Evolutionary conservation across 2,888 invertebrate genomes (phyloP), one percentile per base, ranked within the genome.

Genomic region (Drosophila sordidapex): DNA sequence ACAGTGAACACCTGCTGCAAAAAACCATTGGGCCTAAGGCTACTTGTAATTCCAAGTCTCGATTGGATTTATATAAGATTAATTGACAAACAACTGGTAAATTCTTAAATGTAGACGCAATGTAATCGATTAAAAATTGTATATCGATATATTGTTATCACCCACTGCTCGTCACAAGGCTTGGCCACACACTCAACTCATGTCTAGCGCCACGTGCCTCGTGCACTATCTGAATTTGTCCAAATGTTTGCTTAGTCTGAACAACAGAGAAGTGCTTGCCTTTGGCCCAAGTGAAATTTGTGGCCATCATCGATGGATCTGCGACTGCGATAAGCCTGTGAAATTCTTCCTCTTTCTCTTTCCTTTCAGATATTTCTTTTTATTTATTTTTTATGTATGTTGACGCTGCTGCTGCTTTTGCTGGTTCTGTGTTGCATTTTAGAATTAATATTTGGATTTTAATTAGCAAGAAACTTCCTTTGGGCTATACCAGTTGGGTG

Each of bases 361-460:
- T 18, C 33, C 13, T 38, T 35, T 8, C 48, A 11, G 33, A 33
- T 33, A 33, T 43, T 49, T 51, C 29, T 21, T 13, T 46, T 7
- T 7, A 21, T 25, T 46, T 46, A 25, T 46, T 25, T 8, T 21
- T 57, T 8, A 38, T 49, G 35, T 51, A 21, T 54, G 64, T 58
- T 57, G 69, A 40, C 49, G 53, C 18, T 60, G 74, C 62, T 25
- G 46, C 25, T 46, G 46, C 46, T 54, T 48, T 56, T 59, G 60
- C 43, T 27, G 48, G 25, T 53, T 64, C 61, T 67, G 68, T 70
- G 81, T 70, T 88, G 87, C 87, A 83, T 83, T 86, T 86, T 80
- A 83, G 87, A 87, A 82, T 86, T 86, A 89, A 89, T 86, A 86
- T 86, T 86, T 86, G 86, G 84, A 86, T 89, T 86, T 86, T 86